A percentile compares a stretch with the other conserved stretches of the same genome.
phyloP scores from a whole-genome alignment of 2,888 invertebrate species.

The Tineola bisselliella region DNA sequence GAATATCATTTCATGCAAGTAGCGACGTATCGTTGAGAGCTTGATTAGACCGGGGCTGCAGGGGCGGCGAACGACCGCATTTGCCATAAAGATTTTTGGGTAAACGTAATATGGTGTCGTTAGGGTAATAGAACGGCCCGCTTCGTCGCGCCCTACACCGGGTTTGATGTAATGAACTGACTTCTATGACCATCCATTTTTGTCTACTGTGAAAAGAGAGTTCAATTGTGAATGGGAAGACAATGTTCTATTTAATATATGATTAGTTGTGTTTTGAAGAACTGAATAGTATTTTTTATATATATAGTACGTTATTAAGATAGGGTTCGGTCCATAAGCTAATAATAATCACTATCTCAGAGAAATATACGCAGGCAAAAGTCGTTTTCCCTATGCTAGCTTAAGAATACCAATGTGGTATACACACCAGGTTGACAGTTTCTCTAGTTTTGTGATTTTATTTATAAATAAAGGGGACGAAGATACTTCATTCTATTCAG shows the following conservation, averaged over 20 bases:
- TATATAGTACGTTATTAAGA: too few species aligned
- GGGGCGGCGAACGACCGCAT: constrained; percentile 30
- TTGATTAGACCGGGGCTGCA: constrained; percentile 52
- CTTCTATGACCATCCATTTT: constrained; percentile 14
- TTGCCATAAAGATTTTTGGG: constrained; percentile 58
- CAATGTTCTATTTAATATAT: neutral
- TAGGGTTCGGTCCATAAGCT: too few species aligned
- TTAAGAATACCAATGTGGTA: too few species aligned
- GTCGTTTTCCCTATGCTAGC: too few species aligned
- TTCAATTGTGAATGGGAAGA: neutral
- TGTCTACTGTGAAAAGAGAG: constrained; percentile 7
- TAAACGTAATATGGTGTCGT: constrained; percentile 57
- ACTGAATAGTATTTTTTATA: too few species aligned
- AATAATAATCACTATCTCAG: too few species aligned
- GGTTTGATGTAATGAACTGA: constrained; percentile 10
- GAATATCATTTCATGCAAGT: neutral
- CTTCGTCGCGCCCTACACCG: constrained; percentile 15
- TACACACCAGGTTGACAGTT: too few species aligned
- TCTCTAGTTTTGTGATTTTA: too few species aligned
- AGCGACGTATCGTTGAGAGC: constrained; percentile 24
- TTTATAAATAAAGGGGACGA: neutral
- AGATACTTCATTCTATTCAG: neutral
- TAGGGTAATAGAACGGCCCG: constrained; percentile 55
- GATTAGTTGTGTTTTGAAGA: too few species aligned
- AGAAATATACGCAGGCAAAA: too few species aligned